Evolutionary conservation across 2,797 vertebrate genomes (phyloP).

Genomic region (Alfaro cultratus): DNA sequence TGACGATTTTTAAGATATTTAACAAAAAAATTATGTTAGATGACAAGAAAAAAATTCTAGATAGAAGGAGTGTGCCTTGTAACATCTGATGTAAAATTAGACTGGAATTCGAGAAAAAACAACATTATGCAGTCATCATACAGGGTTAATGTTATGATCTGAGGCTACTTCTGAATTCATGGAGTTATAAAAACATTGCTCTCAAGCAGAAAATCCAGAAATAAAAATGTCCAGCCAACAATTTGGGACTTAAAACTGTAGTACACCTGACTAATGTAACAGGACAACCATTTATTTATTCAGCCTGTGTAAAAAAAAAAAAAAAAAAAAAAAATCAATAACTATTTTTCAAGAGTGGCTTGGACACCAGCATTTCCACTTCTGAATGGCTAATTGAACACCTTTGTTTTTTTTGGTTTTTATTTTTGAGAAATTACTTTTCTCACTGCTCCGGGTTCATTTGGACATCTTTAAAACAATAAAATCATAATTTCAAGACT

Average conservation of each 20-base stretch:
- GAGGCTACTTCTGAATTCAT: not conserved
- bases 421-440: too few species aligned
- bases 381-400: not conserved
- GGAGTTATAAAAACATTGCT: not conserved
- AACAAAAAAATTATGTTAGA: not conserved
- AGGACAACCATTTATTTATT: not conserved
- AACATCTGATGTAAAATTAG: not conserved
- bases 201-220: not conserved
- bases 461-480: not conserved
- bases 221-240: not conserved
- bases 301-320: not conserved
- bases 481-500: not conserved
- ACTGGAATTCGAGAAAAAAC: not conserved
- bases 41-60: not conserved
- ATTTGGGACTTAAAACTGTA: not conserved
- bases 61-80: not conserved
- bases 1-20: not conserved
- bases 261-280: not conserved
- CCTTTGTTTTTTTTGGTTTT: not conserved
- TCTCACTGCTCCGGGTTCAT: not conserved
- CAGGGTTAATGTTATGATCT: not conserved
- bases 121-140: not conserved
- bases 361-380: not conserved
- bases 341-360: not conserved
- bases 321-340: not conserved